Conservation (phyloP, 1,140 invertebrate genomes). For the Zeugodacus cucurbitae region DNA sequence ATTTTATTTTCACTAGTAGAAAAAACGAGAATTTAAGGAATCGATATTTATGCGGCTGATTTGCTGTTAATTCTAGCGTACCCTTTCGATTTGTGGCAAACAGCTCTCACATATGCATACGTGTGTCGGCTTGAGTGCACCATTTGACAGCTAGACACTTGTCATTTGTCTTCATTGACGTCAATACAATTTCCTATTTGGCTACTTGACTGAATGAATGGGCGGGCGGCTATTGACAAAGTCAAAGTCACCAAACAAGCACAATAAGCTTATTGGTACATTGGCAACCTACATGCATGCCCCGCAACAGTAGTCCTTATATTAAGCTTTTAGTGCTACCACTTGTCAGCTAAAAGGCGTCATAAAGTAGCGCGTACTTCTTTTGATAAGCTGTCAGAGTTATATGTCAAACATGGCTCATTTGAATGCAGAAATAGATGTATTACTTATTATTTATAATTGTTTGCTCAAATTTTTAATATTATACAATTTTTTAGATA, state of each 20-base stretch:
- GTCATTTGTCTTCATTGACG: slow-evolving; percentile 18
- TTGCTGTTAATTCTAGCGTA: neutral
- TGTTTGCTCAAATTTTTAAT: too few species aligned
- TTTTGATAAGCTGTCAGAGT: neutral
- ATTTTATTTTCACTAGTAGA: neutral
- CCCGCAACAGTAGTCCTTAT: neutral
- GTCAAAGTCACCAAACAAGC: neutral
- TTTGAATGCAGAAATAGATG: neutral
- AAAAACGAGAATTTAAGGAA: neutral
- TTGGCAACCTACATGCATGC: neutral
- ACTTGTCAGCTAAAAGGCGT: neutral
- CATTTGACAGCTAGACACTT: slow-evolving; percentile 24
- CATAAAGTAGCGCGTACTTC: neutral
- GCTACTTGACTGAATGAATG: neutral
- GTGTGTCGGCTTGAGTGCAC: neutral
- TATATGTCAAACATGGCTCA: neutral
- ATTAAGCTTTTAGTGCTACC: neutral
- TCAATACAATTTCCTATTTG: slow-evolving; percentile 10
- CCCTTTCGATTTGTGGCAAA: neutral
- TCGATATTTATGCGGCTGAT: neutral
- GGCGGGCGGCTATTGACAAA: neutral
- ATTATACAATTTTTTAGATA: too few species aligned
- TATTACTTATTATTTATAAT: too few species aligned
- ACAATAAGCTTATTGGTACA: neutral
- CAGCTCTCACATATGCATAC: neutral